These are phyloP conservation scores for Saimiri boliviensis DNA, from an alignment of 2,113 vertebrate species.

Conservation along the genomic window DNA sequence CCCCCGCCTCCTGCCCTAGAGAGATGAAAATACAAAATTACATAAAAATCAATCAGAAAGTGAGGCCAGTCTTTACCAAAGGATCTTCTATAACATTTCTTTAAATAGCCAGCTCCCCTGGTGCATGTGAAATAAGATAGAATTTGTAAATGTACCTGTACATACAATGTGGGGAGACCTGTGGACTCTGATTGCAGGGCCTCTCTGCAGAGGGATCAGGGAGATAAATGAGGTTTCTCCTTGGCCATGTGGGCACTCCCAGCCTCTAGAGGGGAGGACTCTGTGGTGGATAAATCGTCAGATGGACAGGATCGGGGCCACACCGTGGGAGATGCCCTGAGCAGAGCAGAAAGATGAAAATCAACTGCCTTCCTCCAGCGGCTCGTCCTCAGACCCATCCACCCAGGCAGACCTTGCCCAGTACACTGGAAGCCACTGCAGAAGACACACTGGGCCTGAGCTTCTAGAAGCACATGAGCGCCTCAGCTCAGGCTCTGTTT, in stretches of 20 bases:
- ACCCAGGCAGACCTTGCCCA: neutral
- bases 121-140: conserved; percentile 24
- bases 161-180: neutral
- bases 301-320: neutral
- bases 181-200: neutral
- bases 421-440: neutral
- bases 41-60: conserved; percentile 37
- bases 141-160: conserved; percentile 7
- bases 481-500: neutral
- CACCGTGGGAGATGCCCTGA: neutral
- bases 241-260: neutral
- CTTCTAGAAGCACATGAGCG: neutral
- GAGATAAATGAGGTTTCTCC: neutral
- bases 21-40: conserved; percentile 62
- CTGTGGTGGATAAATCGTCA: neutral
- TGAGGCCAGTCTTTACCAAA: conserved; percentile 64
- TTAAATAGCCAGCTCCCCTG: conserved; percentile 56
- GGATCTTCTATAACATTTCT: conserved; percentile 54
- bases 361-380: neutral
- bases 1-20: neutral
- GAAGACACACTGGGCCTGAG: neutral
- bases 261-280: neutral
- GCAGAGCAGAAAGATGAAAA: neutral
- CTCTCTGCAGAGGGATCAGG: neutral
- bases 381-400: neutral